phyloP scores from a whole-genome alignment of 1,140 invertebrate genomes.

The Oedothorax gibbosus region DNA sequence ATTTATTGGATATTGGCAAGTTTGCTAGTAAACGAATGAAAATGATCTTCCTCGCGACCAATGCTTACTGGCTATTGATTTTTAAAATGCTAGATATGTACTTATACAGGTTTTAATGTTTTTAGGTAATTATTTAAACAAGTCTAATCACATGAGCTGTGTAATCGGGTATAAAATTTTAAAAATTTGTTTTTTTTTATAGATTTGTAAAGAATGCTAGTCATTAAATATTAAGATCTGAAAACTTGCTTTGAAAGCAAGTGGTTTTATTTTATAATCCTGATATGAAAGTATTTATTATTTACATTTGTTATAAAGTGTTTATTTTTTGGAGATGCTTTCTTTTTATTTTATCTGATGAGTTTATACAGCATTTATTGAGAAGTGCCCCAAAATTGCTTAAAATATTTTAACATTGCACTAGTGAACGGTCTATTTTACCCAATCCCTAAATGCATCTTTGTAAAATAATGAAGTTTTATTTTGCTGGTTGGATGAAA shows the following conservation, averaged over 20 bases:
- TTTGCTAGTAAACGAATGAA: constrained; percentile 2
- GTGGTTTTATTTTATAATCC: constrained; percentile 28
- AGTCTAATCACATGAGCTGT: no score
- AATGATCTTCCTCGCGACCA: constrained; percentile 42
- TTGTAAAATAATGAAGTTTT: no score
- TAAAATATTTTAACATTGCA: no score
- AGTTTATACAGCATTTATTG: no score
- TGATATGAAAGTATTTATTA: constrained; percentile 25
- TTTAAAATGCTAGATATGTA: constrained; percentile 30
- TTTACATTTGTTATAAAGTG: constrained; percentile 32
- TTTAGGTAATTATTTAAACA: neutral
- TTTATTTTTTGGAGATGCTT: neutral
- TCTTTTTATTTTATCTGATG: no score
- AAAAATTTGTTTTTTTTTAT: neutral
- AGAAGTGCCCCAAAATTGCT: no score
- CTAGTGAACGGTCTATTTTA: no score
- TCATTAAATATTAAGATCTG: constrained; percentile 47
- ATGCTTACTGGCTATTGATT: constrained; percentile 12
- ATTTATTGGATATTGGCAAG: constrained; percentile 20
- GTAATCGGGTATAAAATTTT: no score
- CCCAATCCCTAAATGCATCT: no score
- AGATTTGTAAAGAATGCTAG: constrained; percentile 29
- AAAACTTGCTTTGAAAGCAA: constrained; percentile 13
- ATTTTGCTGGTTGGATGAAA: no score
- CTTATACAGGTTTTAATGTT: constrained; percentile 36